Evolutionary conservation across 2,113 vertebrate genomes (phyloP).

Genomic region (Cephalopterus ornatus): DNA sequence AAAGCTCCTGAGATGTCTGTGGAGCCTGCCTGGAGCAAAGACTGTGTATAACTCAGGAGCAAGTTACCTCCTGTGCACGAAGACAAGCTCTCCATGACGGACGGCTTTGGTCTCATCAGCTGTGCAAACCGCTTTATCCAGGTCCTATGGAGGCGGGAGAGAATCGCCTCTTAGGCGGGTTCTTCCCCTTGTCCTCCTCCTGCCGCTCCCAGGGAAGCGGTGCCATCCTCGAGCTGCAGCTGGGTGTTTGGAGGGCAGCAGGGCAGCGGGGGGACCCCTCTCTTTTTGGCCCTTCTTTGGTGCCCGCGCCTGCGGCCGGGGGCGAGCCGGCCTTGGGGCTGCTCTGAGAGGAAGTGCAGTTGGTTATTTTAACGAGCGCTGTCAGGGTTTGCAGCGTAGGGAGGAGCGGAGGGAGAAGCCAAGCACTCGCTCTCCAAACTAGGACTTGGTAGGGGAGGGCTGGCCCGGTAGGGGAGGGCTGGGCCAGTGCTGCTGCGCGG

Average conservation of each 20-base stretch:
- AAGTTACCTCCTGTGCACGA: not conserved
- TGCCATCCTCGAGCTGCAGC: not conserved
- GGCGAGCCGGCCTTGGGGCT: not conserved
- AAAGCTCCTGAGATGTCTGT: not conserved
- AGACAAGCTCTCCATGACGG: not conserved
- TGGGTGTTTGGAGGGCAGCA: not conserved
- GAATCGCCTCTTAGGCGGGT: accelerated
- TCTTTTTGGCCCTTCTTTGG: not conserved
- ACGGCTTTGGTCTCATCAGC: not conserved
- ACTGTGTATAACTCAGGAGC: not conserved
- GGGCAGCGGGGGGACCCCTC: not conserved
- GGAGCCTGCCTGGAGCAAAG: not conserved
- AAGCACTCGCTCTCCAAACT: conserved; percentile 69
- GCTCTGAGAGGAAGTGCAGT: conserved; percentile 69
- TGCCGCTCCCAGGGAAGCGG: not conserved
- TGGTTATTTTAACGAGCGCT: conserved; percentile 71
- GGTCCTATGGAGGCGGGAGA: not conserved
- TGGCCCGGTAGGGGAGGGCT: conserved; percentile 19
- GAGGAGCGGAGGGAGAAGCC: conserved; percentile 59
- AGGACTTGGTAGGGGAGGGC: conserved; percentile 67
- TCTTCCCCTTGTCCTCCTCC: not conserved
- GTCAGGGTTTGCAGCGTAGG: conserved; percentile 45
- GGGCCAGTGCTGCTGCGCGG: not conserved
- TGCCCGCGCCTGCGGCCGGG: not conserved
- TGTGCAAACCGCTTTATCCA: not conserved